These are phyloP conservation scores for Mimumesa dahlbomi DNA, from an alignment of 2,888 invertebrate genomes.

Conservation along the genomic window DNA sequence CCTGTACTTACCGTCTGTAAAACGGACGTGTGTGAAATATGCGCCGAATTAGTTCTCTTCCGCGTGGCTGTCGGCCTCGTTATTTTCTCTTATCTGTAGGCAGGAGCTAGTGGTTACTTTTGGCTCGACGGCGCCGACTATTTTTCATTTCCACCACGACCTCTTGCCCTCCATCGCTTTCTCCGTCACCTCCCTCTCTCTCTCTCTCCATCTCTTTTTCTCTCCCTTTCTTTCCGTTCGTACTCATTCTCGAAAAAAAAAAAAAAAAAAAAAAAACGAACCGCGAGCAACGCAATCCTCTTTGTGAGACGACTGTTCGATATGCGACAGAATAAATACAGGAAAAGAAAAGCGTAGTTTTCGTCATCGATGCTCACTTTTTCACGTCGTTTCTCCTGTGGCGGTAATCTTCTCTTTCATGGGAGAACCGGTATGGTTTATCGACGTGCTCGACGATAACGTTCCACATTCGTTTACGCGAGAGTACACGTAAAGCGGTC, in stretches of 20 bases:
- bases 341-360: conserved; percentile 6
- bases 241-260: conserved; percentile 22
- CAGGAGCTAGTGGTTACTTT: conserved; percentile 60
- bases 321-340: conserved; percentile 51
- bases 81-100: conserved; percentile 71
- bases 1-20: conserved; percentile 40
- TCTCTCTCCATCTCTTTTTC: not conserved
- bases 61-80: conserved; percentile 67
- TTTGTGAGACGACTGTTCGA: conserved; percentile 36
- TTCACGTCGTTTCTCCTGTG: too few relatives aligned
- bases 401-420: too few relatives aligned
- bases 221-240: not conserved
- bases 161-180: conserved; percentile 40
- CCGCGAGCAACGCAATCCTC: conserved; percentile 41
- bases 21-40: conserved; percentile 61
- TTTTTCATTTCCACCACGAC: conserved; percentile 67
- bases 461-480: not conserved
- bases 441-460: conserved; percentile 16
- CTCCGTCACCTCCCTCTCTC: not conserved
- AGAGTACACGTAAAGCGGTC: not conserved
- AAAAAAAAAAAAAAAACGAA: too few relatives aligned
- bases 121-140: conserved; percentile 59
- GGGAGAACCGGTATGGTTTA: conserved; percentile 18
- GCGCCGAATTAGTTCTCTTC: conserved; percentile 68
- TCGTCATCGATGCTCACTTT: conserved; percentile 43